These are phyloP conservation scores for Tetramorium alpestre DNA, from an alignment of 1,140 invertebrate species.

Conservation along the genomic window DNA sequence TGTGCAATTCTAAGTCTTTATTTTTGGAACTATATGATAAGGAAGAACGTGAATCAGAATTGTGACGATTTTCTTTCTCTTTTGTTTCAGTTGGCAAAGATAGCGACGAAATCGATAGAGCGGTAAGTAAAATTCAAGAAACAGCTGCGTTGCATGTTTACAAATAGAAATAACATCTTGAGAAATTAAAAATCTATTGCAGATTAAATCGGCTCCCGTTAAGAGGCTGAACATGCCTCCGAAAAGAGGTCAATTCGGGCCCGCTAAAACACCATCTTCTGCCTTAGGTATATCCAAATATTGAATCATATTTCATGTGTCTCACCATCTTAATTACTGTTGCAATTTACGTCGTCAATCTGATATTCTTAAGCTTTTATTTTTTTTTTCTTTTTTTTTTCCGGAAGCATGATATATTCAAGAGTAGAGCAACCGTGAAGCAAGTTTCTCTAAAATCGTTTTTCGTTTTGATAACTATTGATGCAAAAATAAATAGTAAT, in stretches of 20 bases:
- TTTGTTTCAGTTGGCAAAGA: slow-evolving; percentile 82
- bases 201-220: slow-evolving; percentile 82
- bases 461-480: neutral
- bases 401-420: slow-evolving; percentile 59
- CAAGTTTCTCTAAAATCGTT: neutral
- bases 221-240: slow-evolving; percentile 76
- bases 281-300: slow-evolving; percentile 75
- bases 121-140: slow-evolving; percentile 72
- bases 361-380: neutral
- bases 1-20: neutral
- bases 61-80: neutral
- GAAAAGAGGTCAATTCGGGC: slow-evolving; percentile 82
- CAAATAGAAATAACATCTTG: neutral
- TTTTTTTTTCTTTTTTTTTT: slow-evolving; percentile 38
- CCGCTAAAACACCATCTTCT: slow-evolving; percentile 76
- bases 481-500: slow-evolving; percentile 4
- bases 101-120: slow-evolving; percentile 81
- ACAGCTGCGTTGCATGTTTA: neutral
- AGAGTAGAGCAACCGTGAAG: slow-evolving; percentile 2
- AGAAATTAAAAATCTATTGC: slow-evolving; percentile 52
- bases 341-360: neutral
- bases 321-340: slow-evolving; percentile 5
- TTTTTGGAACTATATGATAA: neutral
- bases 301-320: neutral
- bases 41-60: neutral